Base-by-base conservation (phyloP, 2,113 vertebrate species). In the Corythornis madagascariensis region DNA sequence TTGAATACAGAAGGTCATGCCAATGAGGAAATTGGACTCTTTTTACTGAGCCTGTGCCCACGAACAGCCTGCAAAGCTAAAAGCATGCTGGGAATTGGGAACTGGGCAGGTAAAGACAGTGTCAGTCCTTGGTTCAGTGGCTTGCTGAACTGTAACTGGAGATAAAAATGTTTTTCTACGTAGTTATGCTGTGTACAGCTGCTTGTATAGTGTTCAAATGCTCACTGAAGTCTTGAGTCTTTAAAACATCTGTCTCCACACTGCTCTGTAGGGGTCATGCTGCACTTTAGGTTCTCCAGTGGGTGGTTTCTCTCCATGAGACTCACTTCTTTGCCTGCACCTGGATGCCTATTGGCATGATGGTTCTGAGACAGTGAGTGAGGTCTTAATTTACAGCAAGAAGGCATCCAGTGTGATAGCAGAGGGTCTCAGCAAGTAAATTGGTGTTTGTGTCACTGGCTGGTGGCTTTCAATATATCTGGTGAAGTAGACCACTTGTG, bases 1-100 rank as follows among this genome's bases (percentile, higher is more conserved):
- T 53, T 84, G 70, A 88, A 83, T 90, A 42, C 25, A 73, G 91
- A 64, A 92, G 78, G 83, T 81, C 88, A 25, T 63, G 42, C 52
- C 77, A 83, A 26, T 60, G 61, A 60, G 53, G 80, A 94, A 85
- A 74, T 31, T 17, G 31, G 75, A 26, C 84, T 74, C 0, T 84
- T 84, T 88, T 45, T 83, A 40, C 85, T 55, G 69, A 86, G 53
- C 33, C 33, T 45, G 38, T 71, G 42, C 64, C 20, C 0, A 10
- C 86, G 76, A 83, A 63, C 47, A 88, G 76, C 76, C 33, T 92
- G 59, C n/a, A 75, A 93, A 86, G 55, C 52, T 33, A 71, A 53
- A 50, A 50, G 18, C 15, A 4, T 21, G 11, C 53, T 55, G 33
- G 24, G 53, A 89, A 6, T 61, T 92, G 28, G 4, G 13, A 76